Conservation (phyloP, 2,113 vertebrate genomes). For the Aphyosemion australe region DNA sequence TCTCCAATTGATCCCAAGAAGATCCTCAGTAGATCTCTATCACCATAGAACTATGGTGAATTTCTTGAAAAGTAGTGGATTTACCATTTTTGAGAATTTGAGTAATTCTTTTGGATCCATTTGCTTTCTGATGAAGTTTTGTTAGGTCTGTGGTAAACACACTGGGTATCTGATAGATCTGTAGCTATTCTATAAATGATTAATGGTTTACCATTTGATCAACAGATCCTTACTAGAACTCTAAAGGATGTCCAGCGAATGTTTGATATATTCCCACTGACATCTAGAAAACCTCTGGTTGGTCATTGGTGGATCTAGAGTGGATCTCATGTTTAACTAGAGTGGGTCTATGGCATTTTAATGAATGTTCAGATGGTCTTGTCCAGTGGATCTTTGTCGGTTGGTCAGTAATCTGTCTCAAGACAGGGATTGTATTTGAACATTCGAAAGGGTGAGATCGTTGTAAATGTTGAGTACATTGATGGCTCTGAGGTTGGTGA, state of each 20-base stretch:
- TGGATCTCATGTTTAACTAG: not conserved
- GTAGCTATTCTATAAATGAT: not conserved
- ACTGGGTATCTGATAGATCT: not conserved
- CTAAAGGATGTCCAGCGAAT: not conserved
- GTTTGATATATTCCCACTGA: not conserved
- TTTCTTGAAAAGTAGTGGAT: too few species aligned
- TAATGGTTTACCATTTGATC: too few species aligned
- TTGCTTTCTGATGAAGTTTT: not conserved
- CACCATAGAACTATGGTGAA: too few species aligned
- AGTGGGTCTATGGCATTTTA: not conserved
- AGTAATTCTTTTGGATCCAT: too few species aligned
- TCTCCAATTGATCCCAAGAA: not conserved
- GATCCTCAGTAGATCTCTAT: not conserved
- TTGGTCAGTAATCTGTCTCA: conserved; percentile 13
- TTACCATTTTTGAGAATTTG: too few species aligned
- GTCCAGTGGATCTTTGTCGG: not conserved
- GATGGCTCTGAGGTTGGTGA: conserved; percentile 30
- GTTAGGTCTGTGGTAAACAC: not conserved
- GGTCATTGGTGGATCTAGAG: not conserved
- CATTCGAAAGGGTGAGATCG: conserved; percentile 35
- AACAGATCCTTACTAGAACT: not conserved
- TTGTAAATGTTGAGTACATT: not conserved
- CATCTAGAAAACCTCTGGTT: not conserved
- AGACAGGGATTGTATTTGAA: not conserved
- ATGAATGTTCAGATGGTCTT: not conserved